Percentiles rank a stretch among this genome's conserved stretches.
phyloP scores from a whole-genome alignment of 2,888 invertebrate genomes.

The Adelognathus sp. region DNA sequence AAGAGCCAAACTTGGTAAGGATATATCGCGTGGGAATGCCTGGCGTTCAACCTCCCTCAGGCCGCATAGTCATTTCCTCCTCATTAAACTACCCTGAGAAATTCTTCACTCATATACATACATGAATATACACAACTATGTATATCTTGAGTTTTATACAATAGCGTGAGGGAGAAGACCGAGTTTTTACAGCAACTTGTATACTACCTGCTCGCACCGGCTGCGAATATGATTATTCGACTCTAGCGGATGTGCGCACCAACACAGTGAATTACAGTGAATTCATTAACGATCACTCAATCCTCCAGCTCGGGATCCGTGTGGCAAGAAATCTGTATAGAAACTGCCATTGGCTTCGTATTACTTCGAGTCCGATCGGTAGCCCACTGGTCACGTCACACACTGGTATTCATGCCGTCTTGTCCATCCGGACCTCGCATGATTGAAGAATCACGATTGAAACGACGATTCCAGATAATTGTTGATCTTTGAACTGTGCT shows the following conservation, averaged over 20 bases:
- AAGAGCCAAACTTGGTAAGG: constrained; percentile 33
- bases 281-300: constrained; percentile 39
- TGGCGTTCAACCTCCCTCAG: constrained; percentile 52
- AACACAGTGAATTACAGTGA: background rate
- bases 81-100: constrained; percentile 60
- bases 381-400: too few species aligned
- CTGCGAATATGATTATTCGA: constrained; percentile 6
- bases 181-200: constrained; percentile 12
- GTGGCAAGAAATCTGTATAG: background rate
- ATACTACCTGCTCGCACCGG: constrained; percentile 3
- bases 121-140: constrained; percentile 21
- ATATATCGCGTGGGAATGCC: constrained; percentile 55
- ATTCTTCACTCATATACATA: constrained; percentile 39
- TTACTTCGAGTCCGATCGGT: too few species aligned
- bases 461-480: too few species aligned
- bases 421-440: too few species aligned
- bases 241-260: background rate
- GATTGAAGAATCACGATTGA: background rate
- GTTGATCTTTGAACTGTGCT: background rate
- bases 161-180: background rate
- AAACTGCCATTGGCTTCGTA: background rate
- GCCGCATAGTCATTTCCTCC: constrained; percentile 60
- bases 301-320: background rate
- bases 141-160: constrained; percentile 8
- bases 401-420: too few species aligned